Conservation (phyloP, 2,888 invertebrate genomes). For the Apeira syringaria region DNA sequence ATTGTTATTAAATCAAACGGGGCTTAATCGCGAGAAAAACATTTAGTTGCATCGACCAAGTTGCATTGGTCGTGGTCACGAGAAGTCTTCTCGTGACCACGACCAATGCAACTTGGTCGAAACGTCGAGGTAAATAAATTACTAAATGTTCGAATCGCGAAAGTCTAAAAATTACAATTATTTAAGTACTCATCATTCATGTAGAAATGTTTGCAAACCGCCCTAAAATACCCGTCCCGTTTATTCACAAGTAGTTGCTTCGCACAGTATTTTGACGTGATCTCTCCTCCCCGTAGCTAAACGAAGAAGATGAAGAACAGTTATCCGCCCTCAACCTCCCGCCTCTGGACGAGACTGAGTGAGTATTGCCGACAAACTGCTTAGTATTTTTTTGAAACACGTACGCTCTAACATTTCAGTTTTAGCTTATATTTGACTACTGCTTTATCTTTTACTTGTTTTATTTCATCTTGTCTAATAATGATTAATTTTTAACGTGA, state of each 20-base stretch:
- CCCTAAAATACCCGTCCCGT: constrained; percentile 23
- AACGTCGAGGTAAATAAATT: no score
- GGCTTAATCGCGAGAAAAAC: no score
- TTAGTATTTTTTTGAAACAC: constrained; percentile 18
- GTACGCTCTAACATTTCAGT: constrained; percentile 22
- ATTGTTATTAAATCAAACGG: no score
- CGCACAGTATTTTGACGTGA: constrained; percentile 77
- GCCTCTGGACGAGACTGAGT: constrained; percentile 67
- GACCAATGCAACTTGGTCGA: no score
- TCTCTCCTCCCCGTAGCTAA: constrained; percentile 65
- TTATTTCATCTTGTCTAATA: no score
- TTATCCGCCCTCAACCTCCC: constrained; percentile 62
- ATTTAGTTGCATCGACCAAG: no score
- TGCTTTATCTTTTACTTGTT: constrained; percentile 4
- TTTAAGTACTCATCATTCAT: no score
- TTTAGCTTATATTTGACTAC: constrained; percentile 10
- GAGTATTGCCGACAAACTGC: constrained; percentile 46
- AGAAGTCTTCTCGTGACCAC: no score
- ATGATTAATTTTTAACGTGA: no score
- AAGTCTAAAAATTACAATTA: no score
- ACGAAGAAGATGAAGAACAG: constrained; percentile 69
- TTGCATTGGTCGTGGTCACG: no score
- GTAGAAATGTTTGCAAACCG: constrained; percentile 25
- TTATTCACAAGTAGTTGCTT: constrained; percentile 65
- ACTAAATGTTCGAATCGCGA: no score